Conservation (phyloP, 1,140 invertebrate species). For the Bombus confusus region DNA sequence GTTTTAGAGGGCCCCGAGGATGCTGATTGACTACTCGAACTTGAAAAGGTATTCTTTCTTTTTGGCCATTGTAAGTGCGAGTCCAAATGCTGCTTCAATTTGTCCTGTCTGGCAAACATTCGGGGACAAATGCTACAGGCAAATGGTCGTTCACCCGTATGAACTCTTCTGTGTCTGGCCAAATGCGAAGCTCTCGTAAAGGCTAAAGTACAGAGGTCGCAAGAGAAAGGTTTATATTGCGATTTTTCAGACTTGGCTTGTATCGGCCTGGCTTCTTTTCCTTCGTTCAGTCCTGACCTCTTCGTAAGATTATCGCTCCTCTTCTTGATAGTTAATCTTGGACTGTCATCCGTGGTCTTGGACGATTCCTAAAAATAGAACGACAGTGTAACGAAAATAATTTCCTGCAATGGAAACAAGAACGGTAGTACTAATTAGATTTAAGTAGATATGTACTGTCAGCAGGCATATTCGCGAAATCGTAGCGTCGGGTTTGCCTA, state of each 20-base stretch:
- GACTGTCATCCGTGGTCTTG: conserved; percentile 60
- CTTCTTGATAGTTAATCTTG: conserved; percentile 56
- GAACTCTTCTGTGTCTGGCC: conserved; percentile 87
- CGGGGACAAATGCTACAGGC: conserved; percentile 85
- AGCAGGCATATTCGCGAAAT: not conserved
- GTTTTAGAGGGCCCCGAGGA: conserved; percentile 61
- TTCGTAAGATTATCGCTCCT: conserved; percentile 48
- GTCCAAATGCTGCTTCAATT: conserved; percentile 84
- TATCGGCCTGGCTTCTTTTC: conserved; percentile 47
- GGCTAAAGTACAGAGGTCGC: conserved; percentile 82
- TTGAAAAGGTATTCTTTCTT: conserved; percentile 60
- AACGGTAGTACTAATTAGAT: conserved; percentile 7
- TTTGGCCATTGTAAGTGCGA: conserved; percentile 80
- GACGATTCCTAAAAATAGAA: conserved; percentile 68
- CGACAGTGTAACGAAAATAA: not conserved
- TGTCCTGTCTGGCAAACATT: conserved; percentile 86
- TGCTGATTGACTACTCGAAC: conserved; percentile 12
- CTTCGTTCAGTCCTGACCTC: conserved; percentile 43
- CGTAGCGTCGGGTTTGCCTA: not conserved
- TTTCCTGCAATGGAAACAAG: not conserved
- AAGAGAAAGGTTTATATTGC: conserved; percentile 81
- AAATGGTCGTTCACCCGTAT: conserved; percentile 85
- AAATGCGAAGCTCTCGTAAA: conserved; percentile 88
- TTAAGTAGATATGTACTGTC: not conserved
- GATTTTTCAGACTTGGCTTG: conserved; percentile 61